phyloP scores from a whole-genome alignment of 2,888 invertebrate species.

The Endomychus coccineus region DNA sequence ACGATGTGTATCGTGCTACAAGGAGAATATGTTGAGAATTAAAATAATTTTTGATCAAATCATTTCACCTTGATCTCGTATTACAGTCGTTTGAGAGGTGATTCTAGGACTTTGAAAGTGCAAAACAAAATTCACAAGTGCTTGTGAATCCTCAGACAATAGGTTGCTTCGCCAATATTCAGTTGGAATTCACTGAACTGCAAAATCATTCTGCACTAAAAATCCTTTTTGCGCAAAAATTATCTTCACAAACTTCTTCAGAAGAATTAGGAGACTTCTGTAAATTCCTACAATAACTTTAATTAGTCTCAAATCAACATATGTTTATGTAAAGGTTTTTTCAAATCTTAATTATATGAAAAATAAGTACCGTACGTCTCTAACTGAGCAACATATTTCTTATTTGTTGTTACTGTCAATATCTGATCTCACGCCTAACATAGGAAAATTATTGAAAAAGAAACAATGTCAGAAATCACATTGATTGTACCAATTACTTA shows the following conservation, averaged over 20 bases:
- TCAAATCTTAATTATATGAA: constrained; percentile 10
- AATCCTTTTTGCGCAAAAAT: constrained; percentile 10
- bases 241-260: constrained; percentile 8
- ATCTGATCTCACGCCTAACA: constrained; percentile 11
- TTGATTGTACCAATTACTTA: too few species aligned
- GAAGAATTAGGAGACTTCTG: constrained; percentile 2
- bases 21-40: too few species aligned
- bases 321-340: constrained; percentile 15
- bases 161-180: constrained; percentile 15
- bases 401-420: constrained; percentile 13
- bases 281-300: neutral
- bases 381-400: constrained; percentile 14
- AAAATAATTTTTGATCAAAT: too few species aligned
- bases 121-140: constrained; percentile 4
- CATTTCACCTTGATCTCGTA: too few species aligned
- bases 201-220: constrained; percentile 12
- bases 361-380: constrained; percentile 13
- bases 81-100: constrained; percentile 10
- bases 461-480: too few species aligned
- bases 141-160: constrained; percentile 9
- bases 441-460: constrained; percentile 11
- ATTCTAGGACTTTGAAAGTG: constrained; percentile 7
- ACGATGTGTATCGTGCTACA: too few species aligned
- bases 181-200: constrained; percentile 13
- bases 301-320: constrained; percentile 15